Percentiles rank a stretch among this genome's conserved stretches.
Evolutionary conservation across 1,140 invertebrate species (phyloP).

Genomic region (Metopolophium dirhodum): DNA sequence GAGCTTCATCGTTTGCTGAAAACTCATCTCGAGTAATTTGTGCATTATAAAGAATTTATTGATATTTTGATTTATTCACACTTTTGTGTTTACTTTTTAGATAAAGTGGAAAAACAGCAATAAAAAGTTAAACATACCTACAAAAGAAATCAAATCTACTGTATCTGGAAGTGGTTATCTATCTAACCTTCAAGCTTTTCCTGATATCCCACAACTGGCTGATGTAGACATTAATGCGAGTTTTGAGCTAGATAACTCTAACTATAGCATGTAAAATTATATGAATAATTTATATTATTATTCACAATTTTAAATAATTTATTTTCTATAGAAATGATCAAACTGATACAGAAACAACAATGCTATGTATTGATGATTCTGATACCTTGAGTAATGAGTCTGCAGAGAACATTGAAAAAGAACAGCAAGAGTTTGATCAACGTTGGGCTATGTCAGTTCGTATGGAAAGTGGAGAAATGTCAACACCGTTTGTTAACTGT

Average conservation of each 20-base stretch:
- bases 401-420: neutral
- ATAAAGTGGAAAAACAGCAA: conserved; percentile 24
- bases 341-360: neutral
- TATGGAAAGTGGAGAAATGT: neutral
- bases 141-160: neutral
- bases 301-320: neutral
- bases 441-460: conserved; percentile 17
- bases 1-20: neutral
- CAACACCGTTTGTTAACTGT: neutral
- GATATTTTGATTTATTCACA: neutral
- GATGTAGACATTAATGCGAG: conserved; percentile 52
- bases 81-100: conserved; percentile 18
- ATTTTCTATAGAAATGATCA: conserved; percentile 4
- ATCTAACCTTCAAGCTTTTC: conserved; percentile 39
- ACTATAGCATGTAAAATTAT: conserved; percentile 28
- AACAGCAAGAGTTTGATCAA: conserved; percentile 47
- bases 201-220: conserved; percentile 49
- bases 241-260: conserved; percentile 41
- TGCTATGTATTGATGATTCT: conserved; percentile 22
- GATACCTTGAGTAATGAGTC: conserved; percentile 51
- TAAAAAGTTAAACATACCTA: conserved; percentile 5
- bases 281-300: neutral
- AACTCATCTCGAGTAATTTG: neutral
- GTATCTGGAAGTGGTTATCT: neutral
- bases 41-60: neutral